Percentiles rank a stretch among this genome's conserved stretches.
phyloP scores from a whole-genome alignment of 2,888 invertebrate genomes.

The Caenorhabditis drosophilae region DNA sequence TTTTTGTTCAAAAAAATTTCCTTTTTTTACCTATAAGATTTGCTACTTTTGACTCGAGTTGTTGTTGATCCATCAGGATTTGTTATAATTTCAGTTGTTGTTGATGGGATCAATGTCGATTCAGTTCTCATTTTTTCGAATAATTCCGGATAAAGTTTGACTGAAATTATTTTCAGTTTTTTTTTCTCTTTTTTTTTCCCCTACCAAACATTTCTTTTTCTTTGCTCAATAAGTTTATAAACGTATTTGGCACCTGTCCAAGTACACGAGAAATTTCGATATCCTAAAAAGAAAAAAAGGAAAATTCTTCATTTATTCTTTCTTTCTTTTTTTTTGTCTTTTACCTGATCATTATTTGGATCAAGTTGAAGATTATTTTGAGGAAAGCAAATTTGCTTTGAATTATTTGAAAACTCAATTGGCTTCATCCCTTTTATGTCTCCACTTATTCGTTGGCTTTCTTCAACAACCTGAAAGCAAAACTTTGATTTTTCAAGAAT shows the following conservation, averaged over 20 bases:
- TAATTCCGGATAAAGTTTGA: slow-evolving; percentile 64
- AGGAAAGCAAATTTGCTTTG: slow-evolving; percentile 25
- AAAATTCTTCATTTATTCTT: too few species aligned
- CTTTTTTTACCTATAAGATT: slow-evolving; percentile 47
- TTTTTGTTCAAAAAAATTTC: background rate
- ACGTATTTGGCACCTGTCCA: slow-evolving; percentile 57
- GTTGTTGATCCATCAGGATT: slow-evolving; percentile 66
- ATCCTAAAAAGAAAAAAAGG: slow-evolving; percentile 46
- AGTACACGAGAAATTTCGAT: slow-evolving; percentile 41
- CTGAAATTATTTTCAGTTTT: slow-evolving; percentile 15
- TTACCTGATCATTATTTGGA: slow-evolving; percentile 44
- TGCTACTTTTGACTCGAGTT: slow-evolving; percentile 57
- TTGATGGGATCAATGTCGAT: slow-evolving; percentile 41
- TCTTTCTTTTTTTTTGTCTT: background rate
- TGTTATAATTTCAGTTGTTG: slow-evolving; percentile 55
- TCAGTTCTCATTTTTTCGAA: slow-evolving; percentile 61
- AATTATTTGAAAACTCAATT: slow-evolving; percentile 38
- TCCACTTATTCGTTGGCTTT: slow-evolving; percentile 42
- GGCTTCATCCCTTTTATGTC: slow-evolving; percentile 59
- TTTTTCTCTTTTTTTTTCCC: background rate
- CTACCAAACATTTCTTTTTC: slow-evolving; percentile 55
- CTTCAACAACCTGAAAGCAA: slow-evolving; percentile 38
- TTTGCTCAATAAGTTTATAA: slow-evolving; percentile 51
- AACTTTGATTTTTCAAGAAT: too few species aligned
- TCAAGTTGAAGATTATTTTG: slow-evolving; percentile 38